Conservation (phyloP, 2,797 vertebrate genomes). For the Poecilia picta region DNA sequence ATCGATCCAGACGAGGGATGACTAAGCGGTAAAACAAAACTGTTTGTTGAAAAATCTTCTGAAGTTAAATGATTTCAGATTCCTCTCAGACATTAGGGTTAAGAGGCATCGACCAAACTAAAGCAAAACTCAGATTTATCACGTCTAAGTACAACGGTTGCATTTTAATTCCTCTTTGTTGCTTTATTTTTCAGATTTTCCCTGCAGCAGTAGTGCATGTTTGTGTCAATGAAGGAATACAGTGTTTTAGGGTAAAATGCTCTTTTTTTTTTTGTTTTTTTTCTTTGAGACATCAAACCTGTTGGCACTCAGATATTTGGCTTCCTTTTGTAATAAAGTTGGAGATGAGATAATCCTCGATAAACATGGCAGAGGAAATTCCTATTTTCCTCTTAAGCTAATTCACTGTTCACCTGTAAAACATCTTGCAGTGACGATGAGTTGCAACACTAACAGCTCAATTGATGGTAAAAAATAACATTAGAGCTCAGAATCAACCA, state of each 20-base stretch:
- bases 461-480: not conserved
- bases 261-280: constrained; percentile 2
- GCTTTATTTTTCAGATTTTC: not conserved
- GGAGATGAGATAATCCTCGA: not conserved
- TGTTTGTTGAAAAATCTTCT: not conserved
- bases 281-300: not conserved
- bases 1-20: not conserved
- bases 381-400: not conserved
- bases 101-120: not conserved
- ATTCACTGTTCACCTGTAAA: not conserved
- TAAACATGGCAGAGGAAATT: not conserved
- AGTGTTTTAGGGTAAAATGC: not conserved
- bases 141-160: not conserved
- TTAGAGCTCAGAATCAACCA: not conserved
- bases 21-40: not conserved
- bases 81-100: not conserved
- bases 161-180: not conserved
- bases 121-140: not conserved
- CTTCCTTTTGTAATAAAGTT: not conserved
- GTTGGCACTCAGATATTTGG: not conserved
- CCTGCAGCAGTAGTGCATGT: not conserved
- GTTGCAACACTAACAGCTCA: not conserved
- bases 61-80: not conserved
- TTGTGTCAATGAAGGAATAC: constrained; percentile 24
- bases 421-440: no score